Base-by-base conservation (phyloP, 2,113 vertebrate species). In the Engraulis encrasicolus region DNA sequence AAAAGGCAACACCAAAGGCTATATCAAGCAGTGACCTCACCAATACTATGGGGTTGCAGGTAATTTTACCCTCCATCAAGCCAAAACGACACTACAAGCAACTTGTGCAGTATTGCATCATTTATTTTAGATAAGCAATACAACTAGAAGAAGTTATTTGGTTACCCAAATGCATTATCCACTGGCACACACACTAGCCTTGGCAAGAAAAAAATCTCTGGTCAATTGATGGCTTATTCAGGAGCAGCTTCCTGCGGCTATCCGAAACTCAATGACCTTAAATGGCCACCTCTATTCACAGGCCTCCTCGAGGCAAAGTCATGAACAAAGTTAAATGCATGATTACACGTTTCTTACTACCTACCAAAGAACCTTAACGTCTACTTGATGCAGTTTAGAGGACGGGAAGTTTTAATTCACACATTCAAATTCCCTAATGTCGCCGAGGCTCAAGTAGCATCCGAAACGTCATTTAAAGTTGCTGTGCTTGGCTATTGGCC, bases 231-330 rank as follows among this genome's bases (percentile, higher is more conserved):
- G 50, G 15, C 15, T 11, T 12, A 61, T 31, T 34, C 31, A 74
- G 11, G 17, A 34, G 12, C 66, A 27, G 23, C 23, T 71, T 31
- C 11, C 61, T 15, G 27, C 27, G 1, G 58, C 6, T 61, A 0
- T 6, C 15, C 66, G 66, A 74, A 34, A 74, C 66, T 74, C 66
- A 34, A 27, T 74, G 66, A 74, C 66, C 66, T 34, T 74, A 74
- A 74, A 74, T 74, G 34, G 66, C 27, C 66, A 74, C 27, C 31
- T 17, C 27, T 31, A 23, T 74, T 34, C 66, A 74, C 17, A 31
- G 66, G 9, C 2, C 66, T 74, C 14, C 2, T 74, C 66, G 66
- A 34, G 27, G 61, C 61, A 71, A 71, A 34, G 23, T 12, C 23
- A 1, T 36, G 1, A 2, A 3, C 61, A 31, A 71, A 71, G 7